These are phyloP conservation scores for Orthonyx spaldingii DNA, from an alignment of 2,113 vertebrate genomes.

Conservation along the genomic window DNA sequence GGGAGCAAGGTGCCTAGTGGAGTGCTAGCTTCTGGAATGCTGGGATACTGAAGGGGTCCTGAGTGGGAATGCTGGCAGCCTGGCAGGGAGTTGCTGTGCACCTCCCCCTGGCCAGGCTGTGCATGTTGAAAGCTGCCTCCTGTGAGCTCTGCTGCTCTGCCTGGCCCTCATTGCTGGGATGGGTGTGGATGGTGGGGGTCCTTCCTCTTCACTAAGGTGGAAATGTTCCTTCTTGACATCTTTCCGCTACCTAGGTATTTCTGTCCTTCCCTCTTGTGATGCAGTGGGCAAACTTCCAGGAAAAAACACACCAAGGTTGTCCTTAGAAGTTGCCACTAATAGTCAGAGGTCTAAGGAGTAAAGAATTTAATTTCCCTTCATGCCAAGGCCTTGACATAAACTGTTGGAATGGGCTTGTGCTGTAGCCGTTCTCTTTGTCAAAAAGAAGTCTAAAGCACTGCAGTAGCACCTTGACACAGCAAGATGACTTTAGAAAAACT, in stretches of 20 bases:
- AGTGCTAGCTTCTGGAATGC: background rate
- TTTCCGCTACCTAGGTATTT: background rate
- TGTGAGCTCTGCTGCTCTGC: background rate
- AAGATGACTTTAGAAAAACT: background rate
- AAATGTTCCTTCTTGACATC: background rate
- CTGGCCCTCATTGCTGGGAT: fast-evolving
- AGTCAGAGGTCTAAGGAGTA: background rate
- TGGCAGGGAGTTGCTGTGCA: background rate
- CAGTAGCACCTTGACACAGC: background rate
- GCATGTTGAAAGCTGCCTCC: background rate
- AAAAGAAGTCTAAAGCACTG: background rate
- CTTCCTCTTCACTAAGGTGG: background rate
- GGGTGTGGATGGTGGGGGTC: background rate
- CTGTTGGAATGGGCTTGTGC: background rate
- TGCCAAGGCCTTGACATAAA: background rate
- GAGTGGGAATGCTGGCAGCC: background rate
- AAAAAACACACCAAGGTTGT: background rate
- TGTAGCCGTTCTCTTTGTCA: background rate
- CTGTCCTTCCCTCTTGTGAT: background rate
- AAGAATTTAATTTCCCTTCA: background rate
- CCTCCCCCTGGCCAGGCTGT: background rate
- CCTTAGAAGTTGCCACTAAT: background rate
- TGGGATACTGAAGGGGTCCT: fast-evolving
- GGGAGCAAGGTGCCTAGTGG: background rate
- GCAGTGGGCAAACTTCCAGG: background rate